Evolutionary conservation across 1,140 invertebrate species (phyloP), one percentile per base, ranked within the genome.

Genomic region (Formica selysi): DNA sequence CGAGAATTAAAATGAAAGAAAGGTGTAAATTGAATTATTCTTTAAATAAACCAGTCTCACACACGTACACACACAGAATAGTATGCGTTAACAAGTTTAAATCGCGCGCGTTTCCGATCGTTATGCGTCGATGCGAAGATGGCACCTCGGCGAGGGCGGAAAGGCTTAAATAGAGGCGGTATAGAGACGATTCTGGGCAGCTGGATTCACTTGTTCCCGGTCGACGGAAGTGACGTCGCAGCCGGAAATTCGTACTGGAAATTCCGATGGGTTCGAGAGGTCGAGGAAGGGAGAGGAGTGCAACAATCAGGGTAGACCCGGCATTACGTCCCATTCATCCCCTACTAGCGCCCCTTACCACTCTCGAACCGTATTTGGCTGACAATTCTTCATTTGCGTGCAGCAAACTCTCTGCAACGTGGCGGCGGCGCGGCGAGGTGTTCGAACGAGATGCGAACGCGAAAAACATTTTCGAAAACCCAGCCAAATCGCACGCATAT

Each of bases 311-410:
- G 92, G 85, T 89, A 94, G 93, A 93, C 91, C 90, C 92, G 91
- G 94, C 92, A 95, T 95, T 95, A 95, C 94, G 94, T 92, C 94
- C 94, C 93, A 95, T 95, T 95, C 94, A 95, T 93, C 88, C 89
- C 91, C 90, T 90, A 73, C 91, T 85, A 80, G 64, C 86, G 62
- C 87, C 88, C 90, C 89, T 92, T 85, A 91, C 88, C 92, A 83
- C 92, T 88, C 91, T 86, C 85, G 80, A 91, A 85, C 84, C 91
- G 89, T 91, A 93, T 94, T 95, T 93, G 91, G 91, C 93, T 93
- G 93, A 95, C 95, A 95, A 95, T 95, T 95, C 95, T 95, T 95
- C 95, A 95, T 95, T 95, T 95, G 94, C 93, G 92, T 94, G 91
- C 93, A 91, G 91, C 93, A 94, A 94, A 94, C 91, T 94, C 89